Conservation (phyloP, 2,797 vertebrate genomes). For the Vespertilio murinus region DNA sequence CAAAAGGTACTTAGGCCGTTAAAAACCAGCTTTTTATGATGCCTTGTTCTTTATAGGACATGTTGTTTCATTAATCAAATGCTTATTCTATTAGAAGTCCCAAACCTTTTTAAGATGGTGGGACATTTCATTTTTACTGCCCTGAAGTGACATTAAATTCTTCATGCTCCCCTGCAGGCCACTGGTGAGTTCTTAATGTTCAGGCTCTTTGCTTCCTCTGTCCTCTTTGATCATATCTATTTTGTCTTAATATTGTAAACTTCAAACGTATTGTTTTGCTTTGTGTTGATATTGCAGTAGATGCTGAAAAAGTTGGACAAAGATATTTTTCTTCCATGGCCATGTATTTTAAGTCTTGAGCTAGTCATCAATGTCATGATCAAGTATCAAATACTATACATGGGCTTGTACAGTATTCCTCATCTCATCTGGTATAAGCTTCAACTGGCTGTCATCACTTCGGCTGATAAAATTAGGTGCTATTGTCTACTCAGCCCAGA, state of each 20-base stretch:
- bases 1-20: slow-evolving; percentile 84
- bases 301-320: neutral
- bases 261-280: neutral
- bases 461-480: neutral
- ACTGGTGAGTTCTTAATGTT: neutral
- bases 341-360: neutral
- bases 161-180: neutral
- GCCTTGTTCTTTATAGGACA: slow-evolving; percentile 83
- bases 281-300: neutral
- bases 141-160: slow-evolving; percentile 79
- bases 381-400: too few species aligned
- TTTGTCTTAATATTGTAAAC: neutral
- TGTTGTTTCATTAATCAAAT: slow-evolving; percentile 87
- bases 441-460: neutral
- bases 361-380: neutral
- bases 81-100: slow-evolving; percentile 85
- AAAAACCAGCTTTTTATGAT: slow-evolving; percentile 85
- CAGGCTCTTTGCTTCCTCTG: neutral
- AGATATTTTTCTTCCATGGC: neutral
- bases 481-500: too few species aligned
- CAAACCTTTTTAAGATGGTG: slow-evolving; percentile 79
- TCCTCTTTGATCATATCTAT: neutral
- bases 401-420: neutral
- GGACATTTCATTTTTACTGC: slow-evolving; percentile 83
- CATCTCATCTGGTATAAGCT: neutral